phyloP scores from a whole-genome alignment of 2,113 vertebrate species.

The Regulus satrapa region DNA sequence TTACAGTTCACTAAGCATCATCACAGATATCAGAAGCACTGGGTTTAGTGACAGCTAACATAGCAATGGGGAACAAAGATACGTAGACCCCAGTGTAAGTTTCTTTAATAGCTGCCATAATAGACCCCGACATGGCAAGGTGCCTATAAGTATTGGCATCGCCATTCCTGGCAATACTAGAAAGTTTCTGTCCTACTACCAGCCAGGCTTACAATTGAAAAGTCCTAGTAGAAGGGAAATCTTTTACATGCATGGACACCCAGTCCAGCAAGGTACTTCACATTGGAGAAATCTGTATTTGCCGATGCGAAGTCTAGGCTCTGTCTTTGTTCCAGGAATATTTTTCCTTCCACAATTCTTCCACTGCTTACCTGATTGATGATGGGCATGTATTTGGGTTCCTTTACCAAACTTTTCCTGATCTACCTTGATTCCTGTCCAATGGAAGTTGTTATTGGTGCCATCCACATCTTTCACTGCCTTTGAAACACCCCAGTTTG shows the following conservation, averaged over 20 bases:
- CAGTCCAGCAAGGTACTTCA: background rate
- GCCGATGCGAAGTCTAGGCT: background rate
- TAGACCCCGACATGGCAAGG: fast-evolving
- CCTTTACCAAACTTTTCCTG: background rate
- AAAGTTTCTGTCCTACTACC: background rate
- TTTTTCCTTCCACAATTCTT: background rate
- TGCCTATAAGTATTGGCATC: background rate
- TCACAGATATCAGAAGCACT: background rate
- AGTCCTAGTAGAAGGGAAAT: background rate
- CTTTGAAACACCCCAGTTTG: background rate
- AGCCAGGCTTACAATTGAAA: background rate
- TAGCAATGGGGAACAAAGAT: background rate
- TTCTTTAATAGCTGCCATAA: background rate
- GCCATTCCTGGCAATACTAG: background rate
- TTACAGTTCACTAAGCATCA: background rate
- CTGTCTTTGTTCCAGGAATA: background rate
- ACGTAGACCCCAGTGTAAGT: fast-evolving
- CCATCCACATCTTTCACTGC: background rate
- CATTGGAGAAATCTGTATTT: background rate
- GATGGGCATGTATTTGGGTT: fast-evolving
- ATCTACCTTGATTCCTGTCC: background rate
- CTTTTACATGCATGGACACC: background rate
- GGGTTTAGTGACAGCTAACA: background rate
- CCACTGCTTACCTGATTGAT: too few species aligned
- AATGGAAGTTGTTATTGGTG: background rate